phyloP scores from a whole-genome alignment of 2,888 invertebrate genomes.

The Congeria kusceri region DNA sequence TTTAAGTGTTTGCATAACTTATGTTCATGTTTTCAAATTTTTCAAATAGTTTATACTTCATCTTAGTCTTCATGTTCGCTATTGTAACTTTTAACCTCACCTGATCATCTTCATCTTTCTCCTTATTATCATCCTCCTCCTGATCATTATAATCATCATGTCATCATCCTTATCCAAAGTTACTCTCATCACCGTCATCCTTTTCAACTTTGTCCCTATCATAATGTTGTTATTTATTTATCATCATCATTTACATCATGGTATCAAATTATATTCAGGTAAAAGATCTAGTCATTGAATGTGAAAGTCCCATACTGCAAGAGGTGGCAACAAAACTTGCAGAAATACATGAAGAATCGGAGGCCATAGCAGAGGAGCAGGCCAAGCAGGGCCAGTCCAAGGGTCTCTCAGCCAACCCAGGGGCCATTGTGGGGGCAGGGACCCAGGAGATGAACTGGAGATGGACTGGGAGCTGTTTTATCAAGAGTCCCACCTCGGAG shows the following conservation, averaged over 20 bases:
- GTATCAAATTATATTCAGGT: slow-evolving; percentile 85
- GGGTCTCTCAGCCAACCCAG: slow-evolving; percentile 26
- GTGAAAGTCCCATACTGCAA: slow-evolving; percentile 94
- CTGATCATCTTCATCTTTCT: too few species aligned
- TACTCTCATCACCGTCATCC: too few species aligned
- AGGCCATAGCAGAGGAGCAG: slow-evolving; percentile 40
- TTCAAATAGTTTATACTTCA: too few species aligned
- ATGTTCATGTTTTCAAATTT: too few species aligned
- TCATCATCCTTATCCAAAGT: too few species aligned
- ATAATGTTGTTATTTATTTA: too few species aligned
- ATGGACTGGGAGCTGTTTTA: slow-evolving; percentile 82
- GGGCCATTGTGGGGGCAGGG: slow-evolving; percentile 22
- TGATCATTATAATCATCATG: too few species aligned
- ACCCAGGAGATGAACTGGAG: slow-evolving; percentile 74
- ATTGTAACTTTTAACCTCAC: too few species aligned
- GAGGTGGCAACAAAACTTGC: slow-evolving; percentile 88
- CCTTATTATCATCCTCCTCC: too few species aligned
- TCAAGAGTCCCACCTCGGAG: slow-evolving; percentile 86
- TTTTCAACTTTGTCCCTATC: too few species aligned
- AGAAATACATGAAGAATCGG: slow-evolving; percentile 58
- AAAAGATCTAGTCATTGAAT: slow-evolving; percentile 91
- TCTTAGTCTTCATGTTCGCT: too few species aligned
- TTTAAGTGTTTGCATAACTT: too few species aligned
- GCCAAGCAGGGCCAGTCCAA: not conserved
- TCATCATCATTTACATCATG: not conserved